These are phyloP conservation scores for Serilophus lunatus DNA, from an alignment of 2,113 vertebrate genomes.

Conservation along the genomic window DNA sequence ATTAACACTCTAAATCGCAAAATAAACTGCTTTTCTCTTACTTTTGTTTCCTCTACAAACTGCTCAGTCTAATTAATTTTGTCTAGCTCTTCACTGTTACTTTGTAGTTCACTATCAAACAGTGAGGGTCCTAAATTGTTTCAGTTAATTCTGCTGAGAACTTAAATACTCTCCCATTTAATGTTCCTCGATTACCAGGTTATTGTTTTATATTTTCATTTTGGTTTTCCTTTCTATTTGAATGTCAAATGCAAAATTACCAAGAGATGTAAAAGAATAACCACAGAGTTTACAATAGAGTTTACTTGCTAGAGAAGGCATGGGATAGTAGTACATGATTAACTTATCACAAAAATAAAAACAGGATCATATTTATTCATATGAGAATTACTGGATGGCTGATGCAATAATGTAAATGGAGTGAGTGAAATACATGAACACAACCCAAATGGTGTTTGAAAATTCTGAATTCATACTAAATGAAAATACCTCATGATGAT, in stretches of 20 bases:
- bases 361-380: background rate
- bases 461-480: background rate
- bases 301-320: background rate
- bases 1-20: background rate
- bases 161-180: background rate
- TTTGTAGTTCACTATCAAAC: background rate
- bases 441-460: background rate
- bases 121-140: background rate
- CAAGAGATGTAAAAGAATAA: background rate
- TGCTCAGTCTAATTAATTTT: background rate
- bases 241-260: background rate
- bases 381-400: background rate
- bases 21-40: background rate
- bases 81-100: background rate
- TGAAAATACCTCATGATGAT: background rate
- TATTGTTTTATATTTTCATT: background rate
- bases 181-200: background rate
- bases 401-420: background rate
- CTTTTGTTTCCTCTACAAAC: background rate
- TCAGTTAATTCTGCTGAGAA: background rate
- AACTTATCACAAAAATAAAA: background rate
- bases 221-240: background rate
- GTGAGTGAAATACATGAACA: background rate
- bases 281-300: background rate
- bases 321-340: background rate